Evolutionary conservation across 2,113 vertebrate genomes (phyloP).

Genomic region (Embiotoca jacksoni): DNA sequence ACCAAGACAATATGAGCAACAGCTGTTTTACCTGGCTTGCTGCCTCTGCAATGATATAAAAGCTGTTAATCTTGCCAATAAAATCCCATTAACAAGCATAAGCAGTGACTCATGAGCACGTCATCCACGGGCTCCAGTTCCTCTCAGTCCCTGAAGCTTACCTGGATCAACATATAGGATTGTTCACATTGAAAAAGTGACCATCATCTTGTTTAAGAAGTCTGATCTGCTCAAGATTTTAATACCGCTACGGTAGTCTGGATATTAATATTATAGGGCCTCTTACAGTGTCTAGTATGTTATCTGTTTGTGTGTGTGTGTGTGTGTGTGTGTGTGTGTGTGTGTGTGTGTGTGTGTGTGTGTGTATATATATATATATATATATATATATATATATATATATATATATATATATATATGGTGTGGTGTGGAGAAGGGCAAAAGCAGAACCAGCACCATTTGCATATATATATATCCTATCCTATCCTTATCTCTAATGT

Average conservation of each 20-base stretch:
- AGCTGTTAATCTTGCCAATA: slow-evolving; percentile 81
- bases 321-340: too few species aligned
- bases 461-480: too few species aligned
- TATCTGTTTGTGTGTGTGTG: slow-evolving; percentile 19
- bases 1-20: slow-evolving; percentile 78
- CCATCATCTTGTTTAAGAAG: slow-evolving; percentile 11
- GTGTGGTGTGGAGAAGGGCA: too few species aligned
- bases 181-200: slow-evolving; percentile 17
- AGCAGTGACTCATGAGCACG: slow-evolving; percentile 73
- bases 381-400: too few species aligned
- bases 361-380: too few species aligned
- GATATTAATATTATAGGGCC: too few species aligned
- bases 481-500: too few species aligned
- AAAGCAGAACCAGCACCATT: too few species aligned
- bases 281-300: slow-evolving; percentile 2
- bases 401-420: too few species aligned
- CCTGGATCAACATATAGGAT: slow-evolving; percentile 34
- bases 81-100: slow-evolving; percentile 80
- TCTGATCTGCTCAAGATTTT: slow-evolving; percentile 13
- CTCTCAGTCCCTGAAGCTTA: slow-evolving; percentile 57
- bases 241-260: not conserved
- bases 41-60: slow-evolving; percentile 80
- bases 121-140: slow-evolving; percentile 60
- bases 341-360: too few species aligned
- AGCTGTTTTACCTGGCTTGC: slow-evolving; percentile 81